Evolutionary conservation across 2,797 vertebrate species (phyloP).

Genomic region (Notoglanidium macrostoma): DNA sequence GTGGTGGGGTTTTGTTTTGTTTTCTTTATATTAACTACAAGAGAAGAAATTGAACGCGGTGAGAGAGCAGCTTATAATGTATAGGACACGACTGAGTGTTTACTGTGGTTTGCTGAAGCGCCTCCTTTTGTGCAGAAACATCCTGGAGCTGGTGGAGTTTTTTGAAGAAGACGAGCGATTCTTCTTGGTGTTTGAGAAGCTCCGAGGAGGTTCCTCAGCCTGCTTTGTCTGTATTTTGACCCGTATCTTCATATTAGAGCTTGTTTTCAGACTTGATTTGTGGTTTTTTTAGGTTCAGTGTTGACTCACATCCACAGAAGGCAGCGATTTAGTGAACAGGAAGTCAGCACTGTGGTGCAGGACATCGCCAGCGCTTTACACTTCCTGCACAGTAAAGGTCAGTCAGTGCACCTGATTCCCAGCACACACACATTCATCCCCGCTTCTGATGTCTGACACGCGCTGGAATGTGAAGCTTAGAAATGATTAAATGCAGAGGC

Average conservation of each 20-base stretch:
- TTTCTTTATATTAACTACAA: neutral
- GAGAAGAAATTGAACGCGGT: neutral
- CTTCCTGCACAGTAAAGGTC: conserved; percentile 98
- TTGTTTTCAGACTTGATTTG: neutral
- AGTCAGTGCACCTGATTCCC: neutral
- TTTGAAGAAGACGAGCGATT: conserved; percentile 97
- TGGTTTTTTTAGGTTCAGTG: conserved; percentile 82
- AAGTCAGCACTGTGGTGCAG: conserved; percentile 92
- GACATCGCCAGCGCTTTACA: conserved; percentile 95
- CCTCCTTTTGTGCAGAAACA: conserved; percentile 76
- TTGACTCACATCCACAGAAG: conserved; percentile 92
- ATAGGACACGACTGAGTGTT: neutral
- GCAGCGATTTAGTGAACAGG: conserved; percentile 91
- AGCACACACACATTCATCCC: neutral
- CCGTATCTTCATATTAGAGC: neutral
- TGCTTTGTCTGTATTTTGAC: neutral
- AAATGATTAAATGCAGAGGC: neutral
- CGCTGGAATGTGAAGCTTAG: neutral
- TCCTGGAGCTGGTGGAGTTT: conserved; percentile 95
- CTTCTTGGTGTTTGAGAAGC: conserved; percentile 97
- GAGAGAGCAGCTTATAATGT: neutral
- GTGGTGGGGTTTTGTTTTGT: too few species aligned
- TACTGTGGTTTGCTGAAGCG: neutral
- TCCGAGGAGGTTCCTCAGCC: conserved; percentile 83
- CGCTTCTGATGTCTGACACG: neutral